A percentile compares a stretch with the other conserved stretches of the same genome.
Conservation (phyloP, 2,888 invertebrate genomes). For the Lampropteryx suffumata region DNA sequence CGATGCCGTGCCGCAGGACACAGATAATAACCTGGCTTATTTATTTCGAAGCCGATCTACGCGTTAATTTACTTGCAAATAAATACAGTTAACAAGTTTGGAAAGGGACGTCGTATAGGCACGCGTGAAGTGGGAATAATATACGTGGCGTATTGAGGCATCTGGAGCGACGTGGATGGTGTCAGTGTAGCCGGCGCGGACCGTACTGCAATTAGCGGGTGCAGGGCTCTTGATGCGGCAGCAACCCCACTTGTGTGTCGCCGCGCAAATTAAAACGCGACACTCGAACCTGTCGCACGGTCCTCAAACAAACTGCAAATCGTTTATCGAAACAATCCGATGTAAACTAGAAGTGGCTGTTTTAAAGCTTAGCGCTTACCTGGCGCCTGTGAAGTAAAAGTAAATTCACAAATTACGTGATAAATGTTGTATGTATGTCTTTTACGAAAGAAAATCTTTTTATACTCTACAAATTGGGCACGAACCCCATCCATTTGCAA, state of each 20-base stretch:
- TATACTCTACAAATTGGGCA: constrained; percentile 27
- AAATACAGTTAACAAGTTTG: constrained; percentile 12
- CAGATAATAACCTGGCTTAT: constrained; percentile 53
- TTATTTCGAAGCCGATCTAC: constrained; percentile 40
- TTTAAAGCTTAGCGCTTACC: no score
- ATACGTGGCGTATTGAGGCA: constrained; percentile 50
- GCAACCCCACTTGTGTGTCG: constrained; percentile 76
- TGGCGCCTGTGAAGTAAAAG: no score
- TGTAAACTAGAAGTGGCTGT: no score
- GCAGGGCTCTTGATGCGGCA: constrained; percentile 72
- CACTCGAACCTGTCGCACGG: constrained; percentile 68
- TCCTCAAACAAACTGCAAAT: constrained; percentile 62
- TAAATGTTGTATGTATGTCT: constrained; percentile 13
- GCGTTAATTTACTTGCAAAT: constrained; percentile 25
- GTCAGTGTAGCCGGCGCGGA: constrained; percentile 58
- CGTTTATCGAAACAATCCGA: constrained; percentile 63
- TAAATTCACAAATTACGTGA: no score
- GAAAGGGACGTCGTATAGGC: neutral
- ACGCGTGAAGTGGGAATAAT: constrained; percentile 37
- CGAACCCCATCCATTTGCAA: constrained; percentile 46
- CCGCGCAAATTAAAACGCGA: constrained; percentile 80
- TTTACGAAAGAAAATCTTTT: constrained; percentile 23
- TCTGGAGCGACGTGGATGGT: constrained; percentile 49
- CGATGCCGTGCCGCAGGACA: constrained; percentile 45
- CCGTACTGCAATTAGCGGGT: constrained; percentile 72